Base-by-base conservation (phyloP, 2,113 vertebrate genomes). In the Ptychochromis oligacanthus region DNA sequence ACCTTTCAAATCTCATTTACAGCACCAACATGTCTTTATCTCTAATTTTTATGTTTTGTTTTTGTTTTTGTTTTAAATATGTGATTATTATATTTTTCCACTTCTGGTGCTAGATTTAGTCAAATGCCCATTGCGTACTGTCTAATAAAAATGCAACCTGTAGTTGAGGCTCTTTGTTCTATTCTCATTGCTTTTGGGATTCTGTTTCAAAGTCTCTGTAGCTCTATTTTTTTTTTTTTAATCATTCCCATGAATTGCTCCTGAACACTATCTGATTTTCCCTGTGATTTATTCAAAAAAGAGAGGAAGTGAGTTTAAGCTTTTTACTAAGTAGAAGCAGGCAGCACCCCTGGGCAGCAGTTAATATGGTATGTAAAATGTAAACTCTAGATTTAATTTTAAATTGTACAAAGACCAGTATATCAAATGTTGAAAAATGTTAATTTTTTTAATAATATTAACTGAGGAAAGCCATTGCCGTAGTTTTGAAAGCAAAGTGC, bases 261-360 rank as follows among this genome's bases (percentile, higher is more conserved):
- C 82, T 86, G 85, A 89, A 86, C 55, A 62, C 91, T 88, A 93
- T 94, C 90, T 88, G 90, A 91, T 93, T 92, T 88, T 86, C 89
- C 58, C 34, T 34, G 38, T 64, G 85, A 91, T 93, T 85, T 93
- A 92, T 75, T 90, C 49, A 58, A 87, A 40, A 70, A 40, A 70
- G 40, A 55, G 76, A 54, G 84, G 79, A 80, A 85, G 87, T n/a
- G n/a, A 86, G 83, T 60, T n/a, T 72, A 81, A 79, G 84, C 81
- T 83, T 90, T 89, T 87, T 79, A 80, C 49, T 5, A 79, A 93
- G 89, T 84, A 46, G 89, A 84, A 54, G 77, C 65, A 22, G 85
- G 77, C 62, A 59, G 58, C 64, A 75, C 84, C 90, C 84, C 86
- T 72, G 78, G 86, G 84, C 89, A 84, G 82, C 83, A 11, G 65